phyloP scores from a whole-genome alignment of 2,888 invertebrate species.

The Eulithis prunata region DNA sequence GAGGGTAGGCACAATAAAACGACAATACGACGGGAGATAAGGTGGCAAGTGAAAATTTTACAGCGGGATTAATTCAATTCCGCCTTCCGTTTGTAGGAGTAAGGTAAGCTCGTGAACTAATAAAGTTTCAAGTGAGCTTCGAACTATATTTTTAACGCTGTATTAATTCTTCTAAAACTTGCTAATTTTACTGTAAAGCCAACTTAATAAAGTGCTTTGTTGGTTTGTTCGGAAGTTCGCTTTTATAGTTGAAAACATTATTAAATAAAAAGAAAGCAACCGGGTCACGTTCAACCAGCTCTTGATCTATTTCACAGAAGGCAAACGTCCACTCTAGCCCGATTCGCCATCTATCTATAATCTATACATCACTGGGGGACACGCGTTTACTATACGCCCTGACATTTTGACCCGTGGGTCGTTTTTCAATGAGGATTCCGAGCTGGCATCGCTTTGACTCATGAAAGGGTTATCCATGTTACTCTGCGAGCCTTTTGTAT shows the following conservation, averaged over 20 bases:
- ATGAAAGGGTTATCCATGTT: conserved; percentile 74
- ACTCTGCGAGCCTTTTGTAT: conserved; percentile 67
- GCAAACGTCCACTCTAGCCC: conserved; percentile 36
- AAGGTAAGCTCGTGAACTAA: conserved; percentile 37
- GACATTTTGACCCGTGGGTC: conserved; percentile 67
- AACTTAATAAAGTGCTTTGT: background rate
- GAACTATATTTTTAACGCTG: conserved; percentile 10
- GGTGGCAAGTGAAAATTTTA: conserved; percentile 83
- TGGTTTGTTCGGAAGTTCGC: background rate
- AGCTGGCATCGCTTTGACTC: conserved; percentile 61
- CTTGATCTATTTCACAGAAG: conserved; percentile 29
- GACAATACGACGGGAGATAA: conserved; percentile 83
- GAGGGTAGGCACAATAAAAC: conserved; percentile 83
- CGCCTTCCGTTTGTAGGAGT: conserved; percentile 47
- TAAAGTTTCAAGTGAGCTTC: conserved; percentile 21
- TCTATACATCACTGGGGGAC: conserved; percentile 48
- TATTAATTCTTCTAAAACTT: conserved; percentile 7
- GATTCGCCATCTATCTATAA: conserved; percentile 43
- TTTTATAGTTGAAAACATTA: background rate
- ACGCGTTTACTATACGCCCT: conserved; percentile 56
- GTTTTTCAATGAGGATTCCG: conserved; percentile 74
- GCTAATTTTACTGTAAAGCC: background rate
- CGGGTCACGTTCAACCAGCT: conserved; percentile 21
- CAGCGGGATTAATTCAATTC: conserved; percentile 80
- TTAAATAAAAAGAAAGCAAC: conserved; percentile 5